Evolutionary conservation across 2,797 vertebrate genomes (phyloP).

Genomic region (Labeo calbasu): DNA sequence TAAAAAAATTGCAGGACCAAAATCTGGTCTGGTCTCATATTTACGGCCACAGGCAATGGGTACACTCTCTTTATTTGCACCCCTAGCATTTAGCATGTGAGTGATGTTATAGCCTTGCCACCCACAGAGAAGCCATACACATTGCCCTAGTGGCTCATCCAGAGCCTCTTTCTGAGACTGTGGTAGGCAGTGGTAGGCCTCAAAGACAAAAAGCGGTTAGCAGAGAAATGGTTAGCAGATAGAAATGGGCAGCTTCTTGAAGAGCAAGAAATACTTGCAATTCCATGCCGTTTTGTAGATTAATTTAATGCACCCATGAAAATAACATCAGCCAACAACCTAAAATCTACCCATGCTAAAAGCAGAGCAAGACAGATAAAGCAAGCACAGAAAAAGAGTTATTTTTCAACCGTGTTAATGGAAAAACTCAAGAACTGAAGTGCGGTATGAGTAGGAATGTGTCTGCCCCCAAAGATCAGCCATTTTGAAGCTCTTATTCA

Average conservation of each 20-base stretch:
- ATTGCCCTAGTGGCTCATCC: conserved; percentile 69
- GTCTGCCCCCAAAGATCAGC: conserved; percentile 78
- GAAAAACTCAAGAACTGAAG: conserved; percentile 75
- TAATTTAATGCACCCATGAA: conserved; percentile 6
- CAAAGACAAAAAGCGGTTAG: background rate
- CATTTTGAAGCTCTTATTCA: conserved; percentile 86
- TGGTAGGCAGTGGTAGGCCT: conserved; percentile 44
- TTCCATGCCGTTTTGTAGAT: background rate
- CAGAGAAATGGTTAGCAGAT: conserved; percentile 17
- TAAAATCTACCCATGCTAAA: conserved; percentile 49
- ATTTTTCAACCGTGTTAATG: conserved; percentile 77
- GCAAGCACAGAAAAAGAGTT: conserved; percentile 38
- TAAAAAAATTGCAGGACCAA: conserved; percentile 68
- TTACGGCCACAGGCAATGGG: conserved; percentile 79
- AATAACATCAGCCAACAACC: conserved; percentile 5
- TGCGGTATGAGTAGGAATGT: conserved; percentile 69
- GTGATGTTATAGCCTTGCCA: conserved; percentile 71
- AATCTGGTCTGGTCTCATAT: conserved; percentile 71
- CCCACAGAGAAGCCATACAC: conserved; percentile 82
- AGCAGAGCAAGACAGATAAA: conserved; percentile 55
- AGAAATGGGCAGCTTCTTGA: background rate
- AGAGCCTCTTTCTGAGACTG: conserved; percentile 55
- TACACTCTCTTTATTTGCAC: conserved; percentile 73
- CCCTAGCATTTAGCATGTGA: conserved; percentile 72
- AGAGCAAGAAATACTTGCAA: conserved; percentile 9